Evolutionary conservation across 2,888 invertebrate species (phyloP).

Genomic region (Mactromeris polynyma): DNA sequence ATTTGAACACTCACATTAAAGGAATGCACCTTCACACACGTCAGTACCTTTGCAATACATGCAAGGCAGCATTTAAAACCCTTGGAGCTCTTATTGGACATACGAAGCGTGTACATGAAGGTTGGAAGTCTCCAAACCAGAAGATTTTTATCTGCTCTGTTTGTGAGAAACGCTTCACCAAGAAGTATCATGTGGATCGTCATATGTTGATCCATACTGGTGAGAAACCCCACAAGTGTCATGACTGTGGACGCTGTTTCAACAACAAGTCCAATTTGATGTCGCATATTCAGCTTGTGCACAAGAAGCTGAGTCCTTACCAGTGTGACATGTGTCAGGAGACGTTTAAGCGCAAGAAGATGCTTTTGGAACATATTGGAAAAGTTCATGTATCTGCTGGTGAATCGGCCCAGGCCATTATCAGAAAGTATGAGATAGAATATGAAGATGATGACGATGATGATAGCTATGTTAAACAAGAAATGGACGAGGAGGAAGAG

Average conservation of each 20-base stretch:
- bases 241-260: conserved; percentile 84
- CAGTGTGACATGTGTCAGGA: conserved; percentile 86
- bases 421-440: conserved; percentile 80
- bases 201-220: conserved; percentile 85
- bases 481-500: conserved; percentile 64
- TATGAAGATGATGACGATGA: conserved; percentile 81
- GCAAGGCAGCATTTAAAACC: conserved; percentile 85
- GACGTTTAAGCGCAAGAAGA: conserved; percentile 84
- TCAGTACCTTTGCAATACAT: conserved; percentile 84
- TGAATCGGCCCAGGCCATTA: conserved; percentile 82
- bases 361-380: conserved; percentile 83
- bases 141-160: conserved; percentile 85
- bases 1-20: conserved; percentile 85
- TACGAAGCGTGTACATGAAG: conserved; percentile 85
- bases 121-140: conserved; percentile 85
- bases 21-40: conserved; percentile 85
- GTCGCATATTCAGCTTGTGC: conserved; percentile 82
- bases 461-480: conserved; percentile 58
- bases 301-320: conserved; percentile 83
- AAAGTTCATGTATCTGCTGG: conserved; percentile 83
- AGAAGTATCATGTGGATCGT: conserved; percentile 85
- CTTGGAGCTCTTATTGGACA: conserved; percentile 85
- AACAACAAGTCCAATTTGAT: conserved; percentile 85
- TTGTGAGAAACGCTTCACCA: conserved; percentile 85
- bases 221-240: conserved; percentile 84